Evolutionary conservation across 2,113 vertebrate genomes (phyloP), one percentile per base, ranked within the genome.

Genomic region (Phylloscopus trochiloides): DNA sequence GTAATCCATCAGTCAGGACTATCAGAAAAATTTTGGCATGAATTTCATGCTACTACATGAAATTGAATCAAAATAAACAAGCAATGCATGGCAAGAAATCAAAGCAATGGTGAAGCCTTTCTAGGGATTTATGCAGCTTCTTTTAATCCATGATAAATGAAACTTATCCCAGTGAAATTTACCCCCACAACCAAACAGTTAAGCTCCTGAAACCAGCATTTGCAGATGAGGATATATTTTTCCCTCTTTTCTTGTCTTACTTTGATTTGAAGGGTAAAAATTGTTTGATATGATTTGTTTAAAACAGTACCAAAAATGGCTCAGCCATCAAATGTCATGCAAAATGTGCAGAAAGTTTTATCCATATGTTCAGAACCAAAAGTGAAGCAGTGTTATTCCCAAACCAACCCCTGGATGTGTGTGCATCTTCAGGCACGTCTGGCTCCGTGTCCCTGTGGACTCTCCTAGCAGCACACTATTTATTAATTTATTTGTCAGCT

Each of bases 101-200:
- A 95, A 93, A 97, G 90, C 61, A 66, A 45, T 34, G 57, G 22
- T 45, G 86, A 93, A 91, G 83, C 61, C 57, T 96, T 91, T 95
- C 77, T 86, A 72, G 73, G 57, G 78, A 92, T 92, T 94, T 88
- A 31, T 86, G 55, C 77, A 42, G 79, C 82, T 92, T 93, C 79
- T 93, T 94, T 92, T 96, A 94, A 93, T 92, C 82, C 86, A 74
- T 38, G 61, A 92, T 93, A 94, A 96, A 91, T 94, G 14, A 86
- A 96, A 88, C 34, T 67, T 93, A 88, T 42, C 61, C 88, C 65
- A 65, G 61, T 81, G 75, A 93, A 96, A 90, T 94, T 93, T 77
- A 54, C 45, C 68, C 52, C 68, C 9, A 14, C 76, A 93, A 84
- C 80, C 80, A 75, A 94, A 91, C 73, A 72, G 76, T 95, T 87